Base-by-base conservation (phyloP, 2,113 vertebrate genomes). In the Triplophysa rosa region DNA sequence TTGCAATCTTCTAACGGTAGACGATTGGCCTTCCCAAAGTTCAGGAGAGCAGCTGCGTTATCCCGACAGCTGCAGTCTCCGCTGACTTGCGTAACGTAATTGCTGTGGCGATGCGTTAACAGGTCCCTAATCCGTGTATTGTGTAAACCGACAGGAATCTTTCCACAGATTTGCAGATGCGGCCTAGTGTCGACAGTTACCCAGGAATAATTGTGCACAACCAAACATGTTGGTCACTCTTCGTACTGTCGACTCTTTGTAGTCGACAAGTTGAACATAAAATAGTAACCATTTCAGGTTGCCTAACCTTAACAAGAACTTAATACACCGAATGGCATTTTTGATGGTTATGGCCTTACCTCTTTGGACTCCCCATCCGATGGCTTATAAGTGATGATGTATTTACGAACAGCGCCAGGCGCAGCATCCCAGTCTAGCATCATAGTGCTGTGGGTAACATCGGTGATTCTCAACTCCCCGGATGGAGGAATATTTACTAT, bases 371-470 rank as follows among this genome's bases (percentile, higher is more conserved):
- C 92, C 21, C 95, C 95, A 0, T 91, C 93, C 12, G 92, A 90
- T 10, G 94, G 90, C 89, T 93, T 95, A 86, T 99, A 99, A 86
- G 88, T 94, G 83, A 99, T 73, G 13, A 95, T 87, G 62, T 99
- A 99, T 85, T 94, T 98, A 42, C 87, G 92, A 77, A 99, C 97
- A 67, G 88, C 90, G 16, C 95, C 96, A 17, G 95, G 94, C 2
- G 93, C 95, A 0, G 94, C 92, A 80, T 98, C 96, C 98, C 98
- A 99, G 52, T 89, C 62, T 0, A 97, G 90, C 40, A 87, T 91
- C 93, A 98, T 95, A 77, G 88, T 90, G 90, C 96, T 98, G 84
- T 99, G 98, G 84, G 97, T 98, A 79, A 98, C 84, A 4, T 99
- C 97, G 14, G 88, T 92, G 80, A 98, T 90, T 74, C 58, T 94